Evolutionary conservation across 1,140 invertebrate genomes (phyloP).

Genomic region (Orchesella cincta): DNA sequence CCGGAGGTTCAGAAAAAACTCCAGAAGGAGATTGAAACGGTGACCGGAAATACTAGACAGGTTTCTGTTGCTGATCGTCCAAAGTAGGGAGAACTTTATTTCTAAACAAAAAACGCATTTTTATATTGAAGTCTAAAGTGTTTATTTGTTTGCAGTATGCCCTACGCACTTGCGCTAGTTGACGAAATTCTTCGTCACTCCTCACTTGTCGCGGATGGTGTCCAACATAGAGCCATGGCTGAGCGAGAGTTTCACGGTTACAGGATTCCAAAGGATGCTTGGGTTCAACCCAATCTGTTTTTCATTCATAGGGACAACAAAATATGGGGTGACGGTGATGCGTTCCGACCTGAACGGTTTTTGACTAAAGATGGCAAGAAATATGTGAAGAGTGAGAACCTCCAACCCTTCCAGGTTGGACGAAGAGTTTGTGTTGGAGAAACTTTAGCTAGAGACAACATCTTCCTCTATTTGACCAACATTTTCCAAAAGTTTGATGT

Average conservation of each 20-base stretch:
- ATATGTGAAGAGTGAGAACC: background rate
- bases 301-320: background rate
- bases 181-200: slow-evolving; percentile 49
- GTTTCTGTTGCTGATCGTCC: slow-evolving; percentile 39
- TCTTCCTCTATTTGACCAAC: slow-evolving; percentile 57
- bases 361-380: background rate
- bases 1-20: slow-evolving; percentile 64
- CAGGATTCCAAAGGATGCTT: slow-evolving; percentile 21
- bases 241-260: slow-evolving; percentile 9
- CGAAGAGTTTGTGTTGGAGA: slow-evolving; percentile 55
- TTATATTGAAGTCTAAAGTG: too few relatives aligned
- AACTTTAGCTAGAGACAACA: slow-evolving; percentile 55
- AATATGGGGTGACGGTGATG: slow-evolving; percentile 50
- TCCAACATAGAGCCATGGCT: background rate
- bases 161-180: slow-evolving; percentile 51
- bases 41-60: slow-evolving; percentile 58
- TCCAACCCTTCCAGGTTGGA: slow-evolving; percentile 21
- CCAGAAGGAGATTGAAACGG: slow-evolving; percentile 63
- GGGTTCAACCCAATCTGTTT: slow-evolving; percentile 31
- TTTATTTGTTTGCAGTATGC: too few relatives aligned
- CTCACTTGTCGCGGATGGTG: slow-evolving; percentile 46
- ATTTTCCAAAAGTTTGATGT: slow-evolving; percentile 57
- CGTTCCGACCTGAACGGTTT: slow-evolving; percentile 54
- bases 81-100: too few relatives aligned
- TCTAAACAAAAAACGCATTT: too few relatives aligned